phyloP scores from a whole-genome alignment of 2,113 vertebrate species.

The Aptenodytes patagonicus region DNA sequence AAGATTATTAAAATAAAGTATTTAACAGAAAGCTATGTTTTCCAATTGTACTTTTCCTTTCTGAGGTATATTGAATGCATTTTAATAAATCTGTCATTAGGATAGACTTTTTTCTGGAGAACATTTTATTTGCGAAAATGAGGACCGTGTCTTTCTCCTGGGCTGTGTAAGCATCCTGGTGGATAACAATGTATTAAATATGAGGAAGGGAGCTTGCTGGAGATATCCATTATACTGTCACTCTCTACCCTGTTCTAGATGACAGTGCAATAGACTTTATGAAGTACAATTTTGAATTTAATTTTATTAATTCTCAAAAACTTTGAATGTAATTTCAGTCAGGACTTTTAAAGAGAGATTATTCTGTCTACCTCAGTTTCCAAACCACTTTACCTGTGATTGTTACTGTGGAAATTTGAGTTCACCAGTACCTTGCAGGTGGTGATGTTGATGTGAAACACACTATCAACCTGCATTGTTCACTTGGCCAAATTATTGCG shows the following conservation, averaged over 20 bases:
- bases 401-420: not conserved
- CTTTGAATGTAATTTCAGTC: not conserved
- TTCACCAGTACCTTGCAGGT: not conserved
- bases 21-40: not conserved
- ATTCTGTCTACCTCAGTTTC: not conserved
- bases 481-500: not conserved
- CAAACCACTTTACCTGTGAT: not conserved
- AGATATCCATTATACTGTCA: not conserved
- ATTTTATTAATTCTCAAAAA: not conserved
- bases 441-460: not conserved
- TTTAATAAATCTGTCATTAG: not conserved
- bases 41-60: not conserved
- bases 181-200: not conserved
- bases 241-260: not conserved
- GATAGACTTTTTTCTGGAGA: not conserved
- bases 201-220: not conserved
- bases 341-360: not conserved
- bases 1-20: not conserved
- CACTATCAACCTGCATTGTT: not conserved
- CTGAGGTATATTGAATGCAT: not conserved
- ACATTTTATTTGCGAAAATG: not conserved
- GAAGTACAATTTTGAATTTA: not conserved
- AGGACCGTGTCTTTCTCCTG: not conserved
- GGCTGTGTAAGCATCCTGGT: not conserved
- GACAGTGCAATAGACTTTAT: not conserved